Percentiles rank a stretch among this genome's conserved stretches.
Conservation (phyloP, 2,888 invertebrate species). For the Notodonta ziczac region DNA sequence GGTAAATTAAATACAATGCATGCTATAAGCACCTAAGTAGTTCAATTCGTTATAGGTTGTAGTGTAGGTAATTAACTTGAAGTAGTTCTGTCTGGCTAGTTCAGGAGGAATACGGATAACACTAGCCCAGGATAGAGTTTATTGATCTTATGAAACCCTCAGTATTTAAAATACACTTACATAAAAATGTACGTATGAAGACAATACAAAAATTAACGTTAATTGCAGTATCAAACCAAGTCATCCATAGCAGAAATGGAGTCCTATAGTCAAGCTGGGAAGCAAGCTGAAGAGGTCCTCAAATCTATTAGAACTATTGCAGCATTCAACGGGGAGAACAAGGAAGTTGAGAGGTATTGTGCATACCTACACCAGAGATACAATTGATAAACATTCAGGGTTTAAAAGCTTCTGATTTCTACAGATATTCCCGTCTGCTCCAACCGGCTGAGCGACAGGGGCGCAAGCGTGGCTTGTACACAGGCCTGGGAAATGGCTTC, state of each 20-base stretch:
- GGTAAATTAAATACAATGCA: conserved; percentile 34
- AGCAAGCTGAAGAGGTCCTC: conserved; percentile 91
- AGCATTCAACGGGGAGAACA: conserved; percentile 90
- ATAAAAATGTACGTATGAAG: no score
- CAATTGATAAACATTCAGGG: no score
- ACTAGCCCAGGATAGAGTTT: no score
- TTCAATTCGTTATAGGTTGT: no score
- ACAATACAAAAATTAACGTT: not conserved
- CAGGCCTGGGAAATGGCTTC: conserved; percentile 88
- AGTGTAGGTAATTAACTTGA: no score
- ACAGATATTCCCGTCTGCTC: conserved; percentile 82
- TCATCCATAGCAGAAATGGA: conserved; percentile 87
- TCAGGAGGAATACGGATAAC: no score
- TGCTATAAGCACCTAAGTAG: no score
- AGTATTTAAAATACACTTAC: no score
- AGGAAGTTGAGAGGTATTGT: conserved; percentile 87
- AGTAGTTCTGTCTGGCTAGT: no score
- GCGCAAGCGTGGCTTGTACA: conserved; percentile 86
- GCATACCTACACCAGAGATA: no score
- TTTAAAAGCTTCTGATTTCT: not conserved
- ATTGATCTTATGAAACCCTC: no score
- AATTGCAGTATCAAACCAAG: conserved; percentile 83
- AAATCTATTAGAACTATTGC: conserved; percentile 90
- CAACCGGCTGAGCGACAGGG: conserved; percentile 87
- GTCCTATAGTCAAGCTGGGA: conserved; percentile 92